Conservation (phyloP, 2,797 vertebrate species). For the Heterohyrax brucei region DNA sequence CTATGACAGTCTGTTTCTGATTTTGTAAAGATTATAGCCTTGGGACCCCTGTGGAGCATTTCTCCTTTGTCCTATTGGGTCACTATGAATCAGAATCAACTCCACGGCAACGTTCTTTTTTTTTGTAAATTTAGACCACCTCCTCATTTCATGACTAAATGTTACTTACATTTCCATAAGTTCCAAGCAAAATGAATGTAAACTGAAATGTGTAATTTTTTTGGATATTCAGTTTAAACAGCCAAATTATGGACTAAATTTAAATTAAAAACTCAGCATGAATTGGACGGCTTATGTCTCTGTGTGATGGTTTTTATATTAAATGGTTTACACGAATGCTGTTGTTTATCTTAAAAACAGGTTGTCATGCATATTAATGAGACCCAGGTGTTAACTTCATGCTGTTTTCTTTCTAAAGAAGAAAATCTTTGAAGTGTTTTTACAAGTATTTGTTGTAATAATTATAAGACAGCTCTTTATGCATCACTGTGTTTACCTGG, state of each 20-base stretch:
- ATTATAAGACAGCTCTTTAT: constrained; percentile 81
- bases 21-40: no score
- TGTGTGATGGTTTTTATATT: constrained; percentile 91
- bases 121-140: neutral
- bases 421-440: constrained; percentile 87
- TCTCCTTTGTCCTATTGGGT: no score
- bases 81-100: no score
- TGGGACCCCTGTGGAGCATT: no score
- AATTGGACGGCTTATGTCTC: constrained; percentile 88
- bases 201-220: constrained; percentile 84
- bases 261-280: constrained; percentile 91
- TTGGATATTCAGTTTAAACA: constrained; percentile 87
- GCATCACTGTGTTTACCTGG: constrained; percentile 12
- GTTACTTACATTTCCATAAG: constrained; percentile 79
- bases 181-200: constrained; percentile 79
- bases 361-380: constrained; percentile 92
- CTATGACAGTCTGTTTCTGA: no score
- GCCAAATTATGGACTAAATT: constrained; percentile 89
- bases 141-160: constrained; percentile 70
- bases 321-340: constrained; percentile 91
- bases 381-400: constrained; percentile 91
- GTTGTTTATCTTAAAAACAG: constrained; percentile 91
- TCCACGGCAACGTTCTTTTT: no score
- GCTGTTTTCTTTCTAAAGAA: constrained; percentile 88
- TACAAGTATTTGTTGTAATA: constrained; percentile 89